A percentile compares a stretch with the other conserved stretches of the same genome.
Conservation (phyloP, 1,140 invertebrate genomes). For the Amphibalanus amphitrite region DNA sequence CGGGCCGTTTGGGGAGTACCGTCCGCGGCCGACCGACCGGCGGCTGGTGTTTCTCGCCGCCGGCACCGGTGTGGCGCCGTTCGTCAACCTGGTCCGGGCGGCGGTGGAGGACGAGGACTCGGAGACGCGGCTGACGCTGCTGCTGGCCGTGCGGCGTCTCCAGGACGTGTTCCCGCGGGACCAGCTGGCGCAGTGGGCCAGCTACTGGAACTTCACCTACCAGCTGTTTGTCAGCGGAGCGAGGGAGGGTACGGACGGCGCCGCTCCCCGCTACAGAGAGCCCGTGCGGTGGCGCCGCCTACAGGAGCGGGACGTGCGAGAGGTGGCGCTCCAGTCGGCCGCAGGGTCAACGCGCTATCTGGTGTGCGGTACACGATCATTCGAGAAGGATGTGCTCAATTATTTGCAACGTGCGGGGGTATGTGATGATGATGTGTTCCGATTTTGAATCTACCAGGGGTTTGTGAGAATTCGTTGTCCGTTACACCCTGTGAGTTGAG, state of each 20-base stretch:
- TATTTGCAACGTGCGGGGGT: background rate
- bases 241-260: background rate
- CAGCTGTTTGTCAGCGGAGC: slow-evolving; percentile 4
- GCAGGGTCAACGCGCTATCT: background rate
- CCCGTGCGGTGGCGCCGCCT: background rate
- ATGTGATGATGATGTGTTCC: background rate
- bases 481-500: no score
- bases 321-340: background rate
- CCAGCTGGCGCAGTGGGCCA: background rate
- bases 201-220: slow-evolving; percentile 6
- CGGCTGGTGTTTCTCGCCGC: background rate
- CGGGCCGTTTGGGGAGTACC: background rate
- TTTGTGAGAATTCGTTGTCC: no score
- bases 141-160: slow-evolving; percentile 2
- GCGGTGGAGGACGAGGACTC: background rate
- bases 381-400: background rate
- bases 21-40: background rate
- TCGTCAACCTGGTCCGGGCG: background rate
- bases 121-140: slow-evolving; percentile 5
- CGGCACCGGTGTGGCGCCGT: slow-evolving; percentile 6
- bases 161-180: slow-evolving; percentile 2
- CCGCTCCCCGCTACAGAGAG: background rate
- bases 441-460: no score
- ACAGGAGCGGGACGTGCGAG: background rate
- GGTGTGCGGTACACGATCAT: background rate